Percentiles rank a stretch among this genome's conserved stretches.
Conservation (phyloP, 2,888 invertebrate species). For the Dexiosoma caninum region DNA sequence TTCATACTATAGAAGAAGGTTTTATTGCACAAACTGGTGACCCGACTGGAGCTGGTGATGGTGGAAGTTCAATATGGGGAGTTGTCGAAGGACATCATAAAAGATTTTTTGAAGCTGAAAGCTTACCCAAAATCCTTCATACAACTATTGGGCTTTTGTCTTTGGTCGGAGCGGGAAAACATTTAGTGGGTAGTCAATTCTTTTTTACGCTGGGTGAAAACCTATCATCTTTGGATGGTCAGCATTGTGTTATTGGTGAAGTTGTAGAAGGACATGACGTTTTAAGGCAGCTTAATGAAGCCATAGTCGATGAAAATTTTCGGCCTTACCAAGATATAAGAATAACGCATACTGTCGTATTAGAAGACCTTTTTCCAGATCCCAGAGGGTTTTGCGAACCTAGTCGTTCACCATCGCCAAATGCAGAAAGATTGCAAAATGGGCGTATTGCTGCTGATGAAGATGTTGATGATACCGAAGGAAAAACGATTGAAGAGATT, state of each 20-base stretch:
- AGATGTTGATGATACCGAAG: conserved; percentile 92
- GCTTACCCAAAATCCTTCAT: conserved; percentile 94
- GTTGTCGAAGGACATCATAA: conserved; percentile 91
- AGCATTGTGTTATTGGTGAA: conserved; percentile 97
- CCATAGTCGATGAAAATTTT: conserved; percentile 92
- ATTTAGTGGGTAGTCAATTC: conserved; percentile 95
- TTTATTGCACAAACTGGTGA: conserved; percentile 99
- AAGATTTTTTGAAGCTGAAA: conserved; percentile 93
- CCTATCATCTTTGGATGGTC: conserved; percentile 91
- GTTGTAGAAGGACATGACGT: conserved; percentile 92
- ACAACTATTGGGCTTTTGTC: conserved; percentile 91
- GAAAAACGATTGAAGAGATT: conserved; percentile 90
- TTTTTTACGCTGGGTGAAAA: conserved; percentile 94
- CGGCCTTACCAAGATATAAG: conserved; percentile 96
- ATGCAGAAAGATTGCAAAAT: conserved; percentile 87
- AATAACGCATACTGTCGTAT: conserved; percentile 95
- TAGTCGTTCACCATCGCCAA: conserved; percentile 92
- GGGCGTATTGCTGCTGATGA: conserved; percentile 96
- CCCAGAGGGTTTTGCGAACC: conserved; percentile 87
- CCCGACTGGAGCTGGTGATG: conserved; percentile 92
- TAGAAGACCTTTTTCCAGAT: conserved; percentile 98
- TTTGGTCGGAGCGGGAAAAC: conserved; percentile 95
- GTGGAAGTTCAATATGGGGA: conserved; percentile 94
- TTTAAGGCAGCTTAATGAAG: conserved; percentile 92
- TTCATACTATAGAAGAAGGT: conserved; percentile 94